Evolutionary conservation across 1,140 invertebrate genomes (phyloP).

Genomic region (Magallana gigas): DNA sequence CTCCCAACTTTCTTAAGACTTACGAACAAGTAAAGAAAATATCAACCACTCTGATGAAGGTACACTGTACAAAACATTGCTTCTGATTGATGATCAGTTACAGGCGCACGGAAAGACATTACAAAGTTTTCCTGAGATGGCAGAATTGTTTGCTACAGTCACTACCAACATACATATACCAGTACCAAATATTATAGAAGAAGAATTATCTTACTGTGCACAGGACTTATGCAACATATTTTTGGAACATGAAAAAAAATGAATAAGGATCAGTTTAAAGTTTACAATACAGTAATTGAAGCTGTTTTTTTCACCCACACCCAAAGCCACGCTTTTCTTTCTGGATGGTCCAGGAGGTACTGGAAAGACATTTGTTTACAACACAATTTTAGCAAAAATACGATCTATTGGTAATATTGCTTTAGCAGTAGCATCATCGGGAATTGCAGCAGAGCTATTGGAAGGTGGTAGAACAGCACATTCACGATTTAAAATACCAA

Average conservation of each 20-base stretch:
- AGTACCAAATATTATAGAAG: background rate
- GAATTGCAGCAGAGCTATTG: constrained; percentile 55
- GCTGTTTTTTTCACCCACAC: background rate
- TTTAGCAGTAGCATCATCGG: constrained; percentile 61
- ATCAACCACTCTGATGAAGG: background rate
- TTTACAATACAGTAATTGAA: constrained; percentile 1
- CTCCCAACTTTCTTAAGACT: background rate
- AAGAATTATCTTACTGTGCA: background rate
- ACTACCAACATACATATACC: background rate
- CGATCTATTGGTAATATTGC: constrained; percentile 55
- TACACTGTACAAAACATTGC: background rate
- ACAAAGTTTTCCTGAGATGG: background rate
- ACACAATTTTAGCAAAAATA: constrained; percentile 58
- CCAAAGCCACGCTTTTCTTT: constrained; percentile 64
- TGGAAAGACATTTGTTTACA: constrained; percentile 63
- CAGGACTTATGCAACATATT: background rate
- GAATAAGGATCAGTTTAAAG: background rate
- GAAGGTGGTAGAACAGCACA: background rate
- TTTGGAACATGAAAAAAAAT: background rate
- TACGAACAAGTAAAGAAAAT: background rate
- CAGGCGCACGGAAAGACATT: background rate
- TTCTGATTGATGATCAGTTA: background rate
- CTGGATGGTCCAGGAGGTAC: constrained; percentile 78
- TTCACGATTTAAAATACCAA: constrained; percentile 12
- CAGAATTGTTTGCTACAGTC: no score